Base-by-base conservation (phyloP, 1,140 invertebrate genomes). In the Dinoponera quadriceps region DNA sequence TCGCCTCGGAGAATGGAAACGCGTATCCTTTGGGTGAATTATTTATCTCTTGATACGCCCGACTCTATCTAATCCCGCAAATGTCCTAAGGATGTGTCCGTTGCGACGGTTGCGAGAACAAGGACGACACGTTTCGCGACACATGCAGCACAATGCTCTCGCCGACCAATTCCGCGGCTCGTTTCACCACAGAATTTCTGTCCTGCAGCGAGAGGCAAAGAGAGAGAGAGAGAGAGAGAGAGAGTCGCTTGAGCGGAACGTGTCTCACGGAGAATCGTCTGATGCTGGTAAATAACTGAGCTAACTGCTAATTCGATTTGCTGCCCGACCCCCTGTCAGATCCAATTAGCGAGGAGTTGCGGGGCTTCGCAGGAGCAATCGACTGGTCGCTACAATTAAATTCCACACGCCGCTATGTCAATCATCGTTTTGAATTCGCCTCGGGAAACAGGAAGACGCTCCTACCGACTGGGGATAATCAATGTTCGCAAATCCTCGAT, bases 301-400 rank as follows among this genome's bases (percentile, higher is more conserved):
- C 65, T 80, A 88, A 88, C 83, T 80, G 78, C 83, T 88, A 88
- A 88, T 85, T 88, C 87, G 65, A 88, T 88, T 88, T 88, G 55
- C 80, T 22, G n/a, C 25, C 72, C 82, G 59, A 49, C 75, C 63
- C 86, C 48, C 75, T 60, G 83, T 83, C 80, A 74, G 85, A 88
- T 88, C 86, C 87, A 88, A 88, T 88, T 88, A 88, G 73, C 73
- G 51, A 18, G 49, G 62, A 72, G 71, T 83, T 85, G 71, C 83
- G 66, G 27, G 86, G 87, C 86, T 88, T 88, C 86, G 62, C 78
- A 62, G 78, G 65, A 48, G 81, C 84, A 80, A 88, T 88, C 87
- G 78, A 27, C 55, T n/a, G 57, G 73, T 83, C 60, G 48, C 83
- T 84, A 74, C 87, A 88, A 88, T 88, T 75, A 82, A 77, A 88